Evolutionary conservation across 2,113 vertebrate species (phyloP), one percentile per base, ranked within the genome.

Genomic region (Centropristis striata): DNA sequence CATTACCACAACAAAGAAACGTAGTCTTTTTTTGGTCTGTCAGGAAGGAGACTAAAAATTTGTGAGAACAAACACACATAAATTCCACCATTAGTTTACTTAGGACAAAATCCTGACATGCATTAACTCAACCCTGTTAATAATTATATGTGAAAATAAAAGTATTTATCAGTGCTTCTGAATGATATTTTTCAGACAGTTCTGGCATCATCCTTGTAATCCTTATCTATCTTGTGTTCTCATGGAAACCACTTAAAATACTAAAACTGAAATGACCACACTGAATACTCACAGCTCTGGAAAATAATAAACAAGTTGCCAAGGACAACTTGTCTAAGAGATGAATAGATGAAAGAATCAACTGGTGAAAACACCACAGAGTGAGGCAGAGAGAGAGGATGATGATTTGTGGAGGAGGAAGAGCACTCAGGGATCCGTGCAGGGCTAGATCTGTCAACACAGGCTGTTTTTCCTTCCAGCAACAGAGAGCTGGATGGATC

Each of bases 181-280:
- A 37, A 57, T 67, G 37, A 2, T 6, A 8, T n/a, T n/a, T n/a
- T 36, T 15, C 72, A 80, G 60, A 75, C 16, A 36, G 0, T 25
- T 61, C 44, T 63, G 67, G 46, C 71, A 75, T 23, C 5, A 58
- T 64, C 57, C 39, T 74, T 60, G 23, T 37, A 55, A 25, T 15
- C 23, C 13, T 21, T 44, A 16, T 25, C 28, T 32, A 32, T 60
- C 37, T 41, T 70, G 64, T 67, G 83, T 90, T 88, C 78, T 88
- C 74, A 68, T 86, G 86, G 77, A 84, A 88, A 88, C 83, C 70
- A 46, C 69, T 81, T 67, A 41, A 76, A 86, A 80, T 25, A 71
- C 75, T 60, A 7, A 32, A 69, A 50, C 15, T 70, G 49, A 82
- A 75, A 50, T 65, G 73, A 68, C 25, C 44, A n/a, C n/a, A 8